A percentile compares a stretch with the other conserved stretches of the same genome.
Conservation (phyloP, 2,113 vertebrate species). For the Dasypus novemcinctus region DNA sequence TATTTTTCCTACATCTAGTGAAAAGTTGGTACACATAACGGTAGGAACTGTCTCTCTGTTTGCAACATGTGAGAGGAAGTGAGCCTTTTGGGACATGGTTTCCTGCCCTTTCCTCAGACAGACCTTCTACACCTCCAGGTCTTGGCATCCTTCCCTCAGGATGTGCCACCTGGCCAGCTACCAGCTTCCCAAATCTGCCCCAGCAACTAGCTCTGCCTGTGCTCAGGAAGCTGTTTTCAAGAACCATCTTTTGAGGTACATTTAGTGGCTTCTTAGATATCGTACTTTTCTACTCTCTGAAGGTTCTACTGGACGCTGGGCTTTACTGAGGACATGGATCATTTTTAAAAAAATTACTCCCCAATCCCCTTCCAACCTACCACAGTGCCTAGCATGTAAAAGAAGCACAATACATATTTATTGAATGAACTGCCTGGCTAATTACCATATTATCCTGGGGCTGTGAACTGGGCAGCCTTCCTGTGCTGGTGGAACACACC, state of each 20-base stretch:
- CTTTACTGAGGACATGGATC: background rate
- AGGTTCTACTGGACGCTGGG: background rate
- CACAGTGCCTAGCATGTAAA: background rate
- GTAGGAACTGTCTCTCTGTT: background rate
- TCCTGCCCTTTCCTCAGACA: constrained; percentile 24
- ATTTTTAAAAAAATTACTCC: background rate
- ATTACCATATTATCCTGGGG: background rate
- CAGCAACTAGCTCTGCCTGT: constrained; percentile 16
- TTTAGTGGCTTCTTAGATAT: background rate
- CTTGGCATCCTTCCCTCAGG: constrained; percentile 10
- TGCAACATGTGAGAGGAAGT: background rate
- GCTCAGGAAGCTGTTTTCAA: background rate
- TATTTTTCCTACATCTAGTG: background rate
- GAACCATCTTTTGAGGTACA: background rate
- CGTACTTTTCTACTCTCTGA: background rate
- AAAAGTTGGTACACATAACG: background rate
- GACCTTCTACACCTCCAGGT: constrained; percentile 2
- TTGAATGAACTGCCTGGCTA: background rate
- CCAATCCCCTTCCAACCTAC: background rate
- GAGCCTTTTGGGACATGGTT: background rate
- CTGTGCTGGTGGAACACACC: background rate
- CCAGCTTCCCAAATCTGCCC: constrained; percentile 39
- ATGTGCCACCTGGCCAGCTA: constrained; percentile 30
- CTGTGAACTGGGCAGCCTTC: background rate
- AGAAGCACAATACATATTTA: background rate